Base-by-base conservation (phyloP, 2,888 invertebrate genomes). In the Drosophila pegasa region DNA sequence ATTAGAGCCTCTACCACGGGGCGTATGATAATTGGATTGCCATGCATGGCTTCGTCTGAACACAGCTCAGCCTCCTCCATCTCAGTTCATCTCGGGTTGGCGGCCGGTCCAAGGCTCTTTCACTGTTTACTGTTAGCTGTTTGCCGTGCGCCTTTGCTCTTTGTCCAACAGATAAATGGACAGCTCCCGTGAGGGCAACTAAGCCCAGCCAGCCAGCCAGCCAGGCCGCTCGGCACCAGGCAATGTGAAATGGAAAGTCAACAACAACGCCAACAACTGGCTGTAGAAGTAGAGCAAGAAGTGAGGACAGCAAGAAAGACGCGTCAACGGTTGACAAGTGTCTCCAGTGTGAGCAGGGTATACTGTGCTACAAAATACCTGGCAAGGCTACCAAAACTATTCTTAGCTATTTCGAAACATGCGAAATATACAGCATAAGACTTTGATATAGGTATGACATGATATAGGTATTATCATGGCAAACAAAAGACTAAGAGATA, bases 11-110 rank as follows among this genome's bases (percentile, higher is more conserved):
- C 69, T 60, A 78, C 82, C 81, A 80, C 67, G 80, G 74, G 83
- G 74, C 69, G 87, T 71, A 79, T 85, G 83, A 86, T 88, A 83
- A 88, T 83, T 88, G 88, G 88, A 88, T 83, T 79, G 88, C 79
- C 71, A 88, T 86, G 75, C 72, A 85, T 78, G 82, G 20, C 20
- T 40, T 20, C 33, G n/a, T 25, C 45, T 27, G 38, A 25, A 18
- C 50, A 20, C n/a, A 35, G 33, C 25, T 35, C 14, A 25, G 10
- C 9, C 22, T n/a, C 33, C 22, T 10, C 50, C 25, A n/a, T 31
- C 54, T 33, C 31, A 12, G 14, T 37, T 20, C 37, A 25, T 40
- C 61, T 35, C 35, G 60, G 29, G 3, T 8, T 25, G 38, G 25
- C 38, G 62, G 61, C 38, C 40, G 25, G 64, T 72, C 58, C 86